These are phyloP conservation scores for Bombus waltoni DNA, from an alignment of 1,140 invertebrate genomes.

Conservation along the genomic window DNA sequence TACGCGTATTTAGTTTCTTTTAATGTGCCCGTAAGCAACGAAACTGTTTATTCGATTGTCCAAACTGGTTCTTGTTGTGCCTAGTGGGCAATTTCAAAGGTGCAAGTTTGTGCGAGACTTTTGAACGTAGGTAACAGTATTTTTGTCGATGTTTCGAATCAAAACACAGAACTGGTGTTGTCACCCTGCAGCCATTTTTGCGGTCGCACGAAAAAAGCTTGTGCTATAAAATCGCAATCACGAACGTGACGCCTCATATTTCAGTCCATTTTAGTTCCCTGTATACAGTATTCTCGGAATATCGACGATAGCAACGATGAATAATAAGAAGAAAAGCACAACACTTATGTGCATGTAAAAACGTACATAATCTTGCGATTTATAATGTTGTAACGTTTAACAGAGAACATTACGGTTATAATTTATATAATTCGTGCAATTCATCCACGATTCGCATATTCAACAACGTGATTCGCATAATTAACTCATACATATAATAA, in stretches of 20 bases:
- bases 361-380: background rate
- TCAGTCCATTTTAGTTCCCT: background rate
- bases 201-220: background rate
- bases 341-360: background rate
- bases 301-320: background rate
- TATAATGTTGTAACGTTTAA: background rate
- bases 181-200: slow-evolving; percentile 9
- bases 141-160: background rate
- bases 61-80: background rate
- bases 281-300: background rate
- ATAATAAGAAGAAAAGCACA: background rate
- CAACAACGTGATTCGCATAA: background rate
- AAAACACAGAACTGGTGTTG: background rate
- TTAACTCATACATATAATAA: no score
- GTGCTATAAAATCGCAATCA: background rate
- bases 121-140: background rate
- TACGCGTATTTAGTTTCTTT: background rate
- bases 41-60: background rate
- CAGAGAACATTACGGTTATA: background rate
- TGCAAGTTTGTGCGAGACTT: slow-evolving; percentile 5
- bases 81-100: background rate
- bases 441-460: background rate
- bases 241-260: background rate
- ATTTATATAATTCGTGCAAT: background rate
- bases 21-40: background rate